Evolutionary conservation across 2,797 vertebrate species (phyloP).

Genomic region (Anguilla pacifica): DNA sequence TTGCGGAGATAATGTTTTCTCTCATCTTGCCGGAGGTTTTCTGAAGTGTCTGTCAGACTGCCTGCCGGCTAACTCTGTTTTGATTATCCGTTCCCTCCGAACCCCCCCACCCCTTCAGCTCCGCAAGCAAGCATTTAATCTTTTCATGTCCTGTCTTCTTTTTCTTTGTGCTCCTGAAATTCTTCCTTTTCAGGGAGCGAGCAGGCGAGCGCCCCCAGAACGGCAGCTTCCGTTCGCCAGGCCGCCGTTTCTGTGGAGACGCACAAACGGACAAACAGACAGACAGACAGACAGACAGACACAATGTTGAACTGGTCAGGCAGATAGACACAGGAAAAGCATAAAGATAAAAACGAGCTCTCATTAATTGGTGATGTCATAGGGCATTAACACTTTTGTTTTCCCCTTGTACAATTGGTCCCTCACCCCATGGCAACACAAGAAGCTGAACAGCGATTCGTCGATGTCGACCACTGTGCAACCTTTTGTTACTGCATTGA

Average conservation of each 20-base stretch:
- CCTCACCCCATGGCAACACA: not conserved
- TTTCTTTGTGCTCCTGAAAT: slow-evolving; percentile 28
- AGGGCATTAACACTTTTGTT: not conserved
- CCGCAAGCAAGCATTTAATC: slow-evolving; percentile 34
- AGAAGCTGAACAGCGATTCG: not conserved
- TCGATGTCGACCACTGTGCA: not conserved
- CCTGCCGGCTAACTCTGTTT: slow-evolving; percentile 6
- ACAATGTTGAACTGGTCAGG: not conserved
- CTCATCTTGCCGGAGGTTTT: not conserved
- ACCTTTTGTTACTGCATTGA: not conserved
- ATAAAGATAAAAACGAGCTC: not conserved
- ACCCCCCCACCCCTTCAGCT: not conserved
- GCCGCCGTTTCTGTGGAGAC: slow-evolving; percentile 10
- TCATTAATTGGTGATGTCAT: not conserved
- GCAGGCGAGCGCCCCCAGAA: not conserved
- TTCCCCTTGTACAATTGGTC: not conserved
- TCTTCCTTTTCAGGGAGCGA: slow-evolving; percentile 18
- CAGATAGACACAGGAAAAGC: not conserved
- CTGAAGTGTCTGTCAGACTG: slow-evolving; percentile 6
- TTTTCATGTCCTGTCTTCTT: slow-evolving; percentile 26
- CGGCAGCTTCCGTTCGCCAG: not conserved
- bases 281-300: not conserved
- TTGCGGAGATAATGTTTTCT: not conserved
- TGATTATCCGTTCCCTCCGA: not conserved
- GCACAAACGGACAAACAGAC: not conserved